Evolutionary conservation across 2,113 vertebrate species (phyloP), one percentile per base, ranked within the genome.

Genomic region (Lipophrys pholis): DNA sequence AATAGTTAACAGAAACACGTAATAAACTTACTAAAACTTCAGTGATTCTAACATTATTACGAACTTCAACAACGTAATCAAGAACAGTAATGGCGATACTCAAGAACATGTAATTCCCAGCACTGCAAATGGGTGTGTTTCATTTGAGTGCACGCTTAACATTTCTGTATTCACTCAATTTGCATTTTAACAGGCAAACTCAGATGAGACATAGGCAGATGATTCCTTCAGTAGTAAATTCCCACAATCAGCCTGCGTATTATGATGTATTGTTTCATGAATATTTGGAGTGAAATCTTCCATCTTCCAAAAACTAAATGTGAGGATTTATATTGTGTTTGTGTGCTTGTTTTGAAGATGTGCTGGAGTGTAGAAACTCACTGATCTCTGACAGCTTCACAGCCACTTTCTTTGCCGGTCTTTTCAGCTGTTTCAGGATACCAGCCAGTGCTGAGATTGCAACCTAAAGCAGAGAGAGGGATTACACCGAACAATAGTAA

Each of bases 361-460:
- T 53, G 61, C 11, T 8, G 21, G 8, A n/a, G 15, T 15, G 40
- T 0, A 6, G 9, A 46, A 15, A 94, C 97, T 84, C 92, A 99
- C 98, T 95, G 85, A 98, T 94, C 80, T 97, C 90, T 0, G 95
- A 95, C 3, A 96, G 97, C 65, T 93, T 95, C 76, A 98, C 76
- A 43, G 92, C 76, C 63, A 96, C 84, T 92, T 98, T 99, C 86
- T 93, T 94, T 74, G 94, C 95, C 1, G 94, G 87, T 81, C 95
- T 95, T 89, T 99, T 99, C 60, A 96, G 89, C 79, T 99, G 98
- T 60, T 99, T 99, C 56, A 99, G 93, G 86, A 99, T 95, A 35
- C 95, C 97, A 73, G 96, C 96, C 58, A 97, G 92, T 49, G 96
- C 95, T n/a, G 95, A 96, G 77, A 99, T 97, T 0, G 96, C 96